Base-by-base conservation (phyloP, 2,113 vertebrate species). In the Lates calcarifer region DNA sequence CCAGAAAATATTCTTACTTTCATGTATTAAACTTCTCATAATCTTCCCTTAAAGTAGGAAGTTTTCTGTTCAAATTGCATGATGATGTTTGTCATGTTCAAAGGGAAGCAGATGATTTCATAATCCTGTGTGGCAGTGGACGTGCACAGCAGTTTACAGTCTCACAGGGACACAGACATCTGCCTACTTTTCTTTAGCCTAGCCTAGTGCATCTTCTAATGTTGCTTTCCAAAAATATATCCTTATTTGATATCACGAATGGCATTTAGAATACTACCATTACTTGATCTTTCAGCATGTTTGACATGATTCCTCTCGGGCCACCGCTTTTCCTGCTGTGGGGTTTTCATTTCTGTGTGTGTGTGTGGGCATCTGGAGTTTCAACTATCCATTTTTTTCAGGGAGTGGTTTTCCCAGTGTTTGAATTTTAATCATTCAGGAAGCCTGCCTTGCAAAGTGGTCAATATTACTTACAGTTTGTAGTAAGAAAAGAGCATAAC, bases 241-340 rank as follows among this genome's bases (percentile, higher is more conserved):
- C 33, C 20, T 64, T 39, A 79, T 82, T 57, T 74, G 62, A 92
- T 81, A 71, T 53, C 73, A 81, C 84, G 78, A 90, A 87, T 90
- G 79, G 51, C 79, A 86, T 91, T 80, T 84, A 65, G 49, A 76
- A 69, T 63, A 85, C 74, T 53, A 86, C 76, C 74, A 62, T 56
- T 41, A 57, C 62, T 22, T 69, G 28, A 72, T 51, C 76, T 45
- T 62, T 51, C 49, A 55, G 61, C 53, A 13, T 60, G 0, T 74
- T 74, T 29, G 31, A 37, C 67, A 53, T 33, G 29, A 39, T 49
- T 69, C 3, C 15, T 73, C 57, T 51, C 56, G 58, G 24, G 29
- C 31, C 12, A 6, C 56, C n/a, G 15, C 47, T 35, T 31, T 47
- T 6, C 33, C 24, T 49, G 4, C 39, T 49, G 35, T 55, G 18